These are phyloP conservation scores for Tachuris rubrigastra DNA, from an alignment of 2,113 vertebrate genomes.

Conservation along the genomic window DNA sequence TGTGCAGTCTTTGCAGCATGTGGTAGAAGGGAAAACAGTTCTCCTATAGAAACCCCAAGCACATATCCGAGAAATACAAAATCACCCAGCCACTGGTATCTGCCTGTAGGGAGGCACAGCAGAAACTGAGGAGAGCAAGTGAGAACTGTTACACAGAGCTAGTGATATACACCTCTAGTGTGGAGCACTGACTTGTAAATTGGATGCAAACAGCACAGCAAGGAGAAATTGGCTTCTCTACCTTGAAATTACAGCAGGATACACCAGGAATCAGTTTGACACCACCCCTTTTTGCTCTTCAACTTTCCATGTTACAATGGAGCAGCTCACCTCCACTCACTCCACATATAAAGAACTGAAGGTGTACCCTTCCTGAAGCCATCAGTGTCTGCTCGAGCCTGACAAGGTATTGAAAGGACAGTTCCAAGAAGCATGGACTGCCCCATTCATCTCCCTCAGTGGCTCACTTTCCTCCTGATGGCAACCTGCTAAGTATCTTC, in stretches of 20 bases:
- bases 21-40: not conserved
- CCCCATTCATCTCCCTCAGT: constrained; percentile 4
- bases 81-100: not conserved
- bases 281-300: not conserved
- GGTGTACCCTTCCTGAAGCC: not conserved
- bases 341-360: not conserved
- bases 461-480: constrained; percentile 38
- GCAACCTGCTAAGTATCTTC: constrained; percentile 35
- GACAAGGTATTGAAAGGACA: not conserved
- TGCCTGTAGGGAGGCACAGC: not conserved
- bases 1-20: not conserved
- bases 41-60: not conserved
- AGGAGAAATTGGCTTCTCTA: not conserved
- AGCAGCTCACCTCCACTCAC: not conserved
- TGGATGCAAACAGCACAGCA: not conserved
- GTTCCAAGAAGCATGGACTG: not conserved
- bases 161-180: fast-evolving
- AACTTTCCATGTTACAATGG: not conserved
- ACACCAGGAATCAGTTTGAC: not conserved
- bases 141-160: not conserved
- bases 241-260: not conserved
- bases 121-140: not conserved
- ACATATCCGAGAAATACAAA: not conserved
- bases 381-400: not conserved
- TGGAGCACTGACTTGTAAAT: not conserved